Evolutionary conservation across 2,113 vertebrate genomes (phyloP), one percentile per base, ranked within the genome.

Genomic region (Tyrannus savana): DNA sequence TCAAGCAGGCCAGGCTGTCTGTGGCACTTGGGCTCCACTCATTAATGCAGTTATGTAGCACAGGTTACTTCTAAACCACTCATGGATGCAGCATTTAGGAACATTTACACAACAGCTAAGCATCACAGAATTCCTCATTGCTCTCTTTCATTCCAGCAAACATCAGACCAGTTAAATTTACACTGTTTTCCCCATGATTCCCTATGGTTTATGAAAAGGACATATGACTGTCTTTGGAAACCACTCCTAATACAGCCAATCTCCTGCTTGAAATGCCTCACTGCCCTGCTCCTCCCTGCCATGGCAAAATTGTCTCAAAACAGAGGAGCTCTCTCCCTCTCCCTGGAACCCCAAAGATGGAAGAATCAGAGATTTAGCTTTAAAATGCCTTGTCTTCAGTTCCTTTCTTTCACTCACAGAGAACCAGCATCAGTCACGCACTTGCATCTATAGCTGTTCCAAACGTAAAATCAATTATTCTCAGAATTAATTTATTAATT

Each of bases 1-100:
- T 93, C 91, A 94, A 89, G 91, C 37, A 84, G 69, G 18, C 74
- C 44, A 83, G 62, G 78, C n/a, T 87, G 44, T 78, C 27, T 89
- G 72, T 95, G 62, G 53, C 49, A 84, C 53, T 82, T 31, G 9
- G 25, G 25, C n/a, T 89, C 19, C 37, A 46, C 59, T 87, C 46
- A 87, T 73, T 82, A 89, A 66, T 77, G 68, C 59, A 88, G n/a
- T 33, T 79, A 66, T 59, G 50, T 37, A 66, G 63, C 41, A 93
- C 42, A 68, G 49, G 24, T 33, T 49, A 46, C n/a, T 68, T 64
- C 23, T 62, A 75, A 93, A 68, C 15, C 37, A 66, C 10, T 28
- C 35, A 15, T 46, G 50, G 53, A 44, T 33, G 35, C 4, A 74
- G 59, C 30, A 74, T 50, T 80, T 37, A 86, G 64, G 68, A 90